These are phyloP conservation scores for Hoplodrina blanda DNA, from an alignment of 2,888 invertebrate species.

Conservation along the genomic window DNA sequence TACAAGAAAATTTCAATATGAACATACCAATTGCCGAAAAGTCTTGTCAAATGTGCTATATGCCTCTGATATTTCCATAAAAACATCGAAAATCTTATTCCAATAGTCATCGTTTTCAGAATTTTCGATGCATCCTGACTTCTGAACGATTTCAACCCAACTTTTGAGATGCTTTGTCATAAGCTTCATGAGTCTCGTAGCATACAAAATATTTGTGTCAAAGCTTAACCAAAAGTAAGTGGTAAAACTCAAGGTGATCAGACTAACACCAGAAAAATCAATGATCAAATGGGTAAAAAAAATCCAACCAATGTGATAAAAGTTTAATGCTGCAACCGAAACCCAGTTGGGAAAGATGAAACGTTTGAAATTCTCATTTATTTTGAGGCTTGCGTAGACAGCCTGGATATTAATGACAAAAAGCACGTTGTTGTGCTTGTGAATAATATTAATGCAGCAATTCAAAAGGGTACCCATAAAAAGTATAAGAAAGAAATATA, in stretches of 20 bases:
- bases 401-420: slow-evolving; percentile 27
- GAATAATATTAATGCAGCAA: slow-evolving; percentile 4
- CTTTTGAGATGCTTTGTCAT: slow-evolving; percentile 1
- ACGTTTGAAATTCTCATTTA: neutral
- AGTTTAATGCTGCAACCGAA: neutral
- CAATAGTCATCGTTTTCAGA: slow-evolving; percentile 7
- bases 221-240: neutral
- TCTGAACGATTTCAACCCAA: slow-evolving; percentile 6
- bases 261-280: slow-evolving; percentile 4
- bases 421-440: slow-evolving; percentile 13
- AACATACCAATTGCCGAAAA: slow-evolving; percentile 6
- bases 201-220: slow-evolving; percentile 9
- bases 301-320: slow-evolving; percentile 1
- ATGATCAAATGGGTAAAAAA: slow-evolving; percentile 10
- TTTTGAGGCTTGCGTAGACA: slow-evolving; percentile 19
- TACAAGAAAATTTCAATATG: no score
- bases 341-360: slow-evolving; percentile 1
- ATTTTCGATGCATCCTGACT: neutral
- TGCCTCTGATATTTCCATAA: slow-evolving; percentile 11
- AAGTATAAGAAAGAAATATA: neutral
- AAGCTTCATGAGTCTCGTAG: slow-evolving; percentile 20
- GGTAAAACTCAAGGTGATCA: neutral
- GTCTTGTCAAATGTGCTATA: slow-evolving; percentile 11
- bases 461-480: slow-evolving; percentile 2
- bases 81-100: slow-evolving; percentile 5